phyloP scores from a whole-genome alignment of 2,113 vertebrate species.

The Thunnus maccoyii region DNA sequence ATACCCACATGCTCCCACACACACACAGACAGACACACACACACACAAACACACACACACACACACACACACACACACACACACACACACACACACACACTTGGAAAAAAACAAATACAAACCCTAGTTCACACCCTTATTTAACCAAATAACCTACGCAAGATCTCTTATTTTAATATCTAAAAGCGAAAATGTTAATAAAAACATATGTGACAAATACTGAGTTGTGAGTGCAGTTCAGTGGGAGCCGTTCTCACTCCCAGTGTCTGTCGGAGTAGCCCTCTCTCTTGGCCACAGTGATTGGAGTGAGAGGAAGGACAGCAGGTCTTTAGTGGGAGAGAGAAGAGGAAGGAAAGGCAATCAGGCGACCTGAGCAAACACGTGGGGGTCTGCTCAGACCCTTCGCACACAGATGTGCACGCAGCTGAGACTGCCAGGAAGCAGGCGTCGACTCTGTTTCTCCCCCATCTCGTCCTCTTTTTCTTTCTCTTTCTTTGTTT shows the following conservation, averaged over 20 bases:
- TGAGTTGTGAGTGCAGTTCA: constrained; percentile 65
- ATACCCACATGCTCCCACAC: constrained; percentile 52
- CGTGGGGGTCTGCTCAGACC: constrained; percentile 78
- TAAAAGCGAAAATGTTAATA: background rate
- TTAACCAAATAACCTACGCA: constrained; percentile 32
- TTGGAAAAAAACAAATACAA: constrained; percentile 37
- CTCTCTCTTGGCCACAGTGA: constrained; percentile 68
- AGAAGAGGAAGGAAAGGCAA: constrained; percentile 89
- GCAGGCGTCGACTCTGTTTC: constrained; percentile 79
- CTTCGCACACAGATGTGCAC: constrained; percentile 84
- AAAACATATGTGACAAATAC: constrained; percentile 36
- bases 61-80: constrained; percentile 57
- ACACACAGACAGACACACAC: constrained; percentile 62
- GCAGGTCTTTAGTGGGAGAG: constrained; percentile 81
- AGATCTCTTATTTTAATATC: background rate
- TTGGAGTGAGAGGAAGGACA: constrained; percentile 87
- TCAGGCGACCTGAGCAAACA: constrained; percentile 87
- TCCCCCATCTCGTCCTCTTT: constrained; percentile 70
- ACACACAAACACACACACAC: constrained; percentile 64
- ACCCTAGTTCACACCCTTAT: constrained; percentile 48
- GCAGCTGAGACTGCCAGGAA: constrained; percentile 88
- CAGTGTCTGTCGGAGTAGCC: constrained; percentile 48
- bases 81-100: constrained; percentile 67
- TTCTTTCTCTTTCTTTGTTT: constrained; percentile 63
- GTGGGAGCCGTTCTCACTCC: constrained; percentile 42